phyloP scores from a whole-genome alignment of 2,888 invertebrate species.

The Congeria kusceri region DNA sequence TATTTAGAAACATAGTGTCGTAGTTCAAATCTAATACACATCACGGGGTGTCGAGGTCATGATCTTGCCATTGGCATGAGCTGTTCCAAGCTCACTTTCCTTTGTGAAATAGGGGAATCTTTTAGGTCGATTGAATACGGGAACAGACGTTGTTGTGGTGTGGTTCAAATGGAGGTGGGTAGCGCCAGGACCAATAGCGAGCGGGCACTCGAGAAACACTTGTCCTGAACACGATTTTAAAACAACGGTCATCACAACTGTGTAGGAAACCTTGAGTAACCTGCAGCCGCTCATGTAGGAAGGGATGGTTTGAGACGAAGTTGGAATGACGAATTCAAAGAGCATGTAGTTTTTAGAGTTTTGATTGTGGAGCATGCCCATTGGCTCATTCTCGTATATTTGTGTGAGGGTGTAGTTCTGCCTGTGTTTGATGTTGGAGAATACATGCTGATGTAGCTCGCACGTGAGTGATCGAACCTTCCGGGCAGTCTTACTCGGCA shows the following conservation, averaged over 20 bases:
- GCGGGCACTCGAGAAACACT: slow-evolving; percentile 74
- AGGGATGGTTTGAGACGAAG: slow-evolving; percentile 74
- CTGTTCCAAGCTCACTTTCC: slow-evolving; percentile 28
- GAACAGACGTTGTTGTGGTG: slow-evolving; percentile 69
- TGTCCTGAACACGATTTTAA: slow-evolving; percentile 76
- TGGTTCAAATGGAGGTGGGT: slow-evolving; percentile 64
- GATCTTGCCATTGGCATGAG: slow-evolving; percentile 53
- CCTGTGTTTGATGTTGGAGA: slow-evolving; percentile 62
- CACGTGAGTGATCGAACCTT: slow-evolving; percentile 73
- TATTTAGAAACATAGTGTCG: too few relatives aligned
- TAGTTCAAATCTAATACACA: too few relatives aligned
- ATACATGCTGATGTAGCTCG: slow-evolving; percentile 65
- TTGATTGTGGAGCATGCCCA: slow-evolving; percentile 59
- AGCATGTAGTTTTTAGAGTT: slow-evolving; percentile 45
- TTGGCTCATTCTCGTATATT: slow-evolving; percentile 67
- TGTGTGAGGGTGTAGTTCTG: slow-evolving; percentile 61
- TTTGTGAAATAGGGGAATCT: slow-evolving; percentile 78
- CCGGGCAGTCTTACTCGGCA: slow-evolving; percentile 58
- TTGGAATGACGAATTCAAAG: slow-evolving; percentile 75
- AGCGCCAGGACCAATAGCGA: slow-evolving; percentile 75
- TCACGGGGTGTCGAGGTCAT: background rate
- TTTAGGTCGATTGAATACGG: slow-evolving; percentile 76
- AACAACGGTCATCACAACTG: slow-evolving; percentile 69
- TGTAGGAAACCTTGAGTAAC: slow-evolving; percentile 73
- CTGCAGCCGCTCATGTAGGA: slow-evolving; percentile 73